Conservation (phyloP, 1,140 invertebrate species). For the Babylonia areolata region DNA sequence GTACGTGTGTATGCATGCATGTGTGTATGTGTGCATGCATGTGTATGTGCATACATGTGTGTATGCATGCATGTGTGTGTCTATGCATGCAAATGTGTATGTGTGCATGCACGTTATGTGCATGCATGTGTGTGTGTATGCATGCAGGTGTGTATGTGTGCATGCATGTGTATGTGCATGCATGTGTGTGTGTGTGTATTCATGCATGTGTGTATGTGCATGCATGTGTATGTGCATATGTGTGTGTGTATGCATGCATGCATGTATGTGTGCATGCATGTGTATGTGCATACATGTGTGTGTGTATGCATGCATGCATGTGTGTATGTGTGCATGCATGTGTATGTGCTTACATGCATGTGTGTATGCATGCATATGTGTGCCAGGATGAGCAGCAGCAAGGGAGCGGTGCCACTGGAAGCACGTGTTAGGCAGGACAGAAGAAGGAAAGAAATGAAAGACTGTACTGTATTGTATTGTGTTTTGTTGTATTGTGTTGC, state of each 20-base stretch:
- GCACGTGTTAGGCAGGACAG: too few relatives aligned
- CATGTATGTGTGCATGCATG: not conserved
- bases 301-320: not conserved
- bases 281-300: not conserved
- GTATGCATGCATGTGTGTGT: not conserved
- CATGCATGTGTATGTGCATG: not conserved
- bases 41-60: not conserved
- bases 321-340: not conserved
- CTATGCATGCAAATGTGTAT: too few relatives aligned
- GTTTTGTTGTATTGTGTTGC: too few relatives aligned
- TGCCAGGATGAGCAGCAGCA: not conserved
- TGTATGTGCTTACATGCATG: not conserved
- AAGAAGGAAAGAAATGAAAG: too few relatives aligned
- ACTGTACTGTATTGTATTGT: not conserved
- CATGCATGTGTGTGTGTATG: too few relatives aligned
- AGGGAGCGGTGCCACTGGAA: too few relatives aligned
- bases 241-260: not conserved
- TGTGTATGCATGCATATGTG: not conserved
- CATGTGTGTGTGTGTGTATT: too few relatives aligned
- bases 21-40: not conserved
- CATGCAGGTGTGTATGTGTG: too few relatives aligned
- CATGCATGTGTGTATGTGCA: not conserved
- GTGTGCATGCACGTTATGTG: not conserved
- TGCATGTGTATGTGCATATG: not conserved
- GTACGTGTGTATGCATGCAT: not conserved